Base-by-base conservation (phyloP, 35 echinoderm and acorn worm species). In the Ophiothrix spiculata region DNA sequence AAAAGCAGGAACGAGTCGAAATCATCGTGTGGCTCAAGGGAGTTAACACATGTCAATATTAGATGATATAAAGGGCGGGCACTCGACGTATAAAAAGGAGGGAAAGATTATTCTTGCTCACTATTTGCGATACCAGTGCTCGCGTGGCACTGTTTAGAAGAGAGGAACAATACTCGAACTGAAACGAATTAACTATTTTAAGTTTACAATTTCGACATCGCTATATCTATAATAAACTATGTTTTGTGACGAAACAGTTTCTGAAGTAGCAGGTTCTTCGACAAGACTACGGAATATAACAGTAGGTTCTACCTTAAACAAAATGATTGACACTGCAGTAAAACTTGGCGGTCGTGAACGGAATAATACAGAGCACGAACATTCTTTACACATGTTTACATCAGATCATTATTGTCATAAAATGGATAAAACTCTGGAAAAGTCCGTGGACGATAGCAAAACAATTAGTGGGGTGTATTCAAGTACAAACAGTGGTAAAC, bases 251-350 rank as follows among this genome's bases (percentile, higher is more conserved):
- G 29, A 69, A 28, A 69, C 60, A 2, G 1, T 15, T 15, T 4
- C 16, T 12, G 6, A 69, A 69, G 42, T 49, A 10, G 6, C 19
- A 10, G 6, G 19, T 49, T 49, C 42, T 49, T 10, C 6, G 39
- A 56, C 21, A 54, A 17, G 35, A 4, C 8, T n/a, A 14, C 78
- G 33, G 23, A 36, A 80, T 12, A 31, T 74, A 36, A 84, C 42
- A 16, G 63, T 84, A 14, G 81, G 49, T 32, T 84, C 81, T 17
- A 84, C 81, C 4, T 37, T 84, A 56, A 56, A 84, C 31, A 39
- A 42, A 35, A 84, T 84, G 81, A 63, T 64, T 1, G 81, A 84
- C 56, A 84, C 81, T 1, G 81, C 81, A 32, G 81, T 84, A 11
- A 84, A 84, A 60, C 0, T 84, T 0, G 81, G 63, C 16, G 81